Conservation (phyloP, 2,797 vertebrate species). For the Discoglossus pictus region DNA sequence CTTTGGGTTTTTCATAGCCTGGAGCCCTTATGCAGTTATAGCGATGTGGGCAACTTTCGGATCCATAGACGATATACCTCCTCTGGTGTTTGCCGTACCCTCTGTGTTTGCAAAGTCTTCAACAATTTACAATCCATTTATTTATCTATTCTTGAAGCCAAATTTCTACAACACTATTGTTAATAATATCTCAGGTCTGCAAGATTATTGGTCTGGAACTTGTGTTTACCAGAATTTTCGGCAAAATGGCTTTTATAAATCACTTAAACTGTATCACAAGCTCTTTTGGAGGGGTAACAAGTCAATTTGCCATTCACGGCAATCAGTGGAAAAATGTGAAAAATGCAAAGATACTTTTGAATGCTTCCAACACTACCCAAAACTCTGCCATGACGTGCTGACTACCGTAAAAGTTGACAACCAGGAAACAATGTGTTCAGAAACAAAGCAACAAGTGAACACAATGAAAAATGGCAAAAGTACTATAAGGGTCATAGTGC, state of each 20-base stretch:
- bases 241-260: not conserved
- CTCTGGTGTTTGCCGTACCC: slow-evolving; percentile 73
- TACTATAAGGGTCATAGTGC: slow-evolving; percentile 39
- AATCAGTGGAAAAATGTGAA: slow-evolving; percentile 47
- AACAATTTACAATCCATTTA: slow-evolving; percentile 75
- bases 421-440: not conserved
- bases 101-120: slow-evolving; percentile 80
- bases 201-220: slow-evolving; percentile 46
- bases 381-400: slow-evolving; percentile 50
- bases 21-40: slow-evolving; percentile 77
- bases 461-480: slow-evolving; percentile 26
- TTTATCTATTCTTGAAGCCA: slow-evolving; percentile 72
- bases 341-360: slow-evolving; percentile 57
- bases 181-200: slow-evolving; percentile 60
- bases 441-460: slow-evolving; percentile 32
- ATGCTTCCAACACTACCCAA: slow-evolving; percentile 61
- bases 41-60: slow-evolving; percentile 80
- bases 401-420: slow-evolving; percentile 31
- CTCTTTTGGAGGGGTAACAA: slow-evolving; percentile 1
- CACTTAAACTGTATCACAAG: slow-evolving; percentile 4
- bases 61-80: slow-evolving; percentile 69
- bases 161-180: slow-evolving; percentile 65
- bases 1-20: slow-evolving; percentile 74
- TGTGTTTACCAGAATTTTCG: not conserved
- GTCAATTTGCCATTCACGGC: slow-evolving; percentile 43